Evolutionary conservation across 2,888 invertebrate species (phyloP), one percentile per base, ranked within the genome.

Genomic region (Rhamnusium bicolor): DNA sequence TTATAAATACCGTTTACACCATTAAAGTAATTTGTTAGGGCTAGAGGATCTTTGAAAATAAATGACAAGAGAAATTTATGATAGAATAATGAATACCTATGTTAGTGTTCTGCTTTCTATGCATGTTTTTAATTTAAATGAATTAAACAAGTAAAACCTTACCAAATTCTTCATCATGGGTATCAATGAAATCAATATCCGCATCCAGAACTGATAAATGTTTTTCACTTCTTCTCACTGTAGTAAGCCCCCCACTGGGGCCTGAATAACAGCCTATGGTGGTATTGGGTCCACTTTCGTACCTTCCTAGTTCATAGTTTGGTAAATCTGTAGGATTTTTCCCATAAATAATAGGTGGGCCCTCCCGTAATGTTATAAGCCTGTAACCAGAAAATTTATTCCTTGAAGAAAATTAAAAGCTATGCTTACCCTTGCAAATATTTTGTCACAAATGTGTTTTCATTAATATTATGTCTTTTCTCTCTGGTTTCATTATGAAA

Each of bases 171-270:
- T 87, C 87, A 71, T 84, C 85, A 51, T 77, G 80, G 1, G 89
- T 93, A 83, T 94, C 94, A 77, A 94, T 94, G 81, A 92, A 94
- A 86, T 93, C 93, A 63, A 94, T 93, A 83, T 94, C 93, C 27
- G 92, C 91, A 82, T 93, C 93, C 56, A 89, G 89, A 56, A 92
- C 90, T 70, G 92, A 92, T 75, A 94, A 89, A 86, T 93, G 92
- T 78, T 92, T 89, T 82, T 92, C 92, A 61, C 90, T 90, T 60
- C 92, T 89, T 85, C 92, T 93, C 21, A 95, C 93, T 60, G 93
- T 92, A 0, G 94, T 93, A 2, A 96, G 89, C 0, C 96, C 96
- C 71, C 93, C 93, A 81, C 94, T 93, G 0, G 96, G 96, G 7
- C 96, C 96, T 0, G 96, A 94, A 83, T 92, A 93, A 68, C 95